Percentiles rank a stretch among this genome's conserved stretches.
phyloP scores from a whole-genome alignment of 53 echinoderm and acorn worm species.

The Holothuria leucospilota region DNA sequence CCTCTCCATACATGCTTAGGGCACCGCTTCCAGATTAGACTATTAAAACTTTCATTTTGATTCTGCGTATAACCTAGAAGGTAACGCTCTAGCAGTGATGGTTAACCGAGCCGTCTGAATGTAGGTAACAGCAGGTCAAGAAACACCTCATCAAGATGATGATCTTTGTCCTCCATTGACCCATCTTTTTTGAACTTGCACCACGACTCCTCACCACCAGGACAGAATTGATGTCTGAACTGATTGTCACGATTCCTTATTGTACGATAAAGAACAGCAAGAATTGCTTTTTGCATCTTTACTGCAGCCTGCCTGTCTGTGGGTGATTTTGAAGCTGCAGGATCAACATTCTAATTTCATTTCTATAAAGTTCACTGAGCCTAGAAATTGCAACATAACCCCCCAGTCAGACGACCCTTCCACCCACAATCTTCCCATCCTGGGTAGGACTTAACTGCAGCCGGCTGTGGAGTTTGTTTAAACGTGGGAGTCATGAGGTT shows the following conservation, averaged over 20 bases:
- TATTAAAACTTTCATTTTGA: conserved; percentile 59
- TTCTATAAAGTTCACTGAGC: conserved; percentile 22
- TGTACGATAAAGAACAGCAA: conserved; percentile 31
- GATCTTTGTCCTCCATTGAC: conserved; percentile 31
- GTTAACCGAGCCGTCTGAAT: conserved; percentile 40
- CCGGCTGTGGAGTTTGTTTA: no score
- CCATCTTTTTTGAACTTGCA: conserved; percentile 45
- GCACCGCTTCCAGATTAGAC: conserved; percentile 48
- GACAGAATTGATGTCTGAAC: conserved; percentile 43
- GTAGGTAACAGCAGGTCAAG: conserved; percentile 39
- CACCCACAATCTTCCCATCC: no score
- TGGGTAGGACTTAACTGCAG: no score
- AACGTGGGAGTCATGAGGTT: no score
- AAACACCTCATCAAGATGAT: conserved; percentile 56
- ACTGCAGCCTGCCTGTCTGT: not conserved
- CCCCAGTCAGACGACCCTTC: not conserved
- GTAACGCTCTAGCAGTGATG: conserved; percentile 47
- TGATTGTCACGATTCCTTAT: conserved; percentile 30
- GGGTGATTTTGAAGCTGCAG: not conserved
- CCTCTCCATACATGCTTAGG: conserved; percentile 63
- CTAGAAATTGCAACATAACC: not conserved
- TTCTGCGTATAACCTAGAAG: conserved; percentile 59
- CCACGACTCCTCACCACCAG: conserved; percentile 5
- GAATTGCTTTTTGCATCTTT: conserved; percentile 42
- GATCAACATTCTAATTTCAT: conserved; percentile 22